Evolutionary conservation across 1,140 invertebrate species (phyloP), one percentile per base, ranked within the genome.

Genomic region (Carposina sasakii): DNA sequence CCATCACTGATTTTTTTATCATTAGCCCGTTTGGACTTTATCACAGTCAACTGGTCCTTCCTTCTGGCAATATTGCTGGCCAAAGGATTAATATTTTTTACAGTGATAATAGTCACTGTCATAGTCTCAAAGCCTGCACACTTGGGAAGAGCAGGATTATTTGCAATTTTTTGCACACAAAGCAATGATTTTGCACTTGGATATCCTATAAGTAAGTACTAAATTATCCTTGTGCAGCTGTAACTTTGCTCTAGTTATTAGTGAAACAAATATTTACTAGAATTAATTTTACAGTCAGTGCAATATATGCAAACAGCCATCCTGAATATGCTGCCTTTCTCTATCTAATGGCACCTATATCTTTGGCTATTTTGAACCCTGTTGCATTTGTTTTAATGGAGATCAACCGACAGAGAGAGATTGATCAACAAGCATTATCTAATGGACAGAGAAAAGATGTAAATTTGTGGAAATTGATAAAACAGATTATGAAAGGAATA

Each of bases 111-210:
- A 17, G 85, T 98, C 10, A 94, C 93, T 2, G 60, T 97, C 42
- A 67, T 98, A 21, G 89, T 96, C 13, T 91, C 91, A 5, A 90
- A 91, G 75, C 93, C 94, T 5, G 72, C 91, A 3, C 93, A 96
- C 83, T 88, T 93, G 49, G 94, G 93, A 10, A 89, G 91, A 64
- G 94, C 95, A 44, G 97, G 96, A 12, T 86, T 98, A 16, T 96
- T 94, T 88, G 94, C 94, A 17, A 98, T 99, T 62, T 98, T 98
- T 78, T 94, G 93, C 37, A 98, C 97, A 0, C 96, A 98, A 73
- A 97, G 95, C 72, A 99, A 99, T 89, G 97, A 99, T 84, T 98
- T 99, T 88, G 97, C 97, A 37, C 90, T 99, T 60, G 97, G 97
- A 50, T 98, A 94, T 86, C 97, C 97, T 2, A 97, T 98, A 67